These are phyloP conservation scores for Corythornis madagascariensis DNA, from an alignment of 2,113 vertebrate species.

Conservation along the genomic window DNA sequence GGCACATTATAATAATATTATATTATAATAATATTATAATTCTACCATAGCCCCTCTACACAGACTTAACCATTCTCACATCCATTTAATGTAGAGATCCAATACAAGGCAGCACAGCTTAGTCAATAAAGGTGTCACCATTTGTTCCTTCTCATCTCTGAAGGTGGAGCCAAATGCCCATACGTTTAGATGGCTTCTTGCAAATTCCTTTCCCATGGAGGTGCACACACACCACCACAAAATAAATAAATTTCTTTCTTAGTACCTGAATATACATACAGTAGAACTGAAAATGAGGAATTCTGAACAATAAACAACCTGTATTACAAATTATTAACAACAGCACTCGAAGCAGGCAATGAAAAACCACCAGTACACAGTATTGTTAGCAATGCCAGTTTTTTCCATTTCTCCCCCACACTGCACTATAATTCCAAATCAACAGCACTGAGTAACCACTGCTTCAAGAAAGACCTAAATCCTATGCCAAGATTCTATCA, in stretches of 20 bases:
- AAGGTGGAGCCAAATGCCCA: slow-evolving; percentile 47
- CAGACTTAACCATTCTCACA: not conserved
- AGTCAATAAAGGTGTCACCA: not conserved
- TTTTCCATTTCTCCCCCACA: not conserved
- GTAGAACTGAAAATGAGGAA: not conserved
- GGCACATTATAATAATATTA: no score
- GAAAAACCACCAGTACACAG: not conserved
- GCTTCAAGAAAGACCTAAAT: not conserved
- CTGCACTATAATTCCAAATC: not conserved
- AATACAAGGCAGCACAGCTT: not conserved
- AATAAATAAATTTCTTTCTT: not conserved
- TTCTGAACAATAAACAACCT: not conserved
- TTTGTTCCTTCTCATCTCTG: slow-evolving; percentile 6
- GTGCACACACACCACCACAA: not conserved
- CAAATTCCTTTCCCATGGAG: not conserved
- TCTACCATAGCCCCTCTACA: not conserved
- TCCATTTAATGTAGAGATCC: not conserved
- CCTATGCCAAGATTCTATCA: not conserved
- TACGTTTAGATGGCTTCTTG: not conserved
- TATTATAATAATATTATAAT: not conserved
- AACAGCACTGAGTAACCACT: not conserved
- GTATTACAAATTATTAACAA: not conserved
- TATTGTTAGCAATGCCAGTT: not conserved
- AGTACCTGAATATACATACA: not conserved
- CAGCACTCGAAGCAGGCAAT: not conserved